Conservation (phyloP, 2,888 invertebrate genomes). For the Yponomeuta plumbellus region DNA sequence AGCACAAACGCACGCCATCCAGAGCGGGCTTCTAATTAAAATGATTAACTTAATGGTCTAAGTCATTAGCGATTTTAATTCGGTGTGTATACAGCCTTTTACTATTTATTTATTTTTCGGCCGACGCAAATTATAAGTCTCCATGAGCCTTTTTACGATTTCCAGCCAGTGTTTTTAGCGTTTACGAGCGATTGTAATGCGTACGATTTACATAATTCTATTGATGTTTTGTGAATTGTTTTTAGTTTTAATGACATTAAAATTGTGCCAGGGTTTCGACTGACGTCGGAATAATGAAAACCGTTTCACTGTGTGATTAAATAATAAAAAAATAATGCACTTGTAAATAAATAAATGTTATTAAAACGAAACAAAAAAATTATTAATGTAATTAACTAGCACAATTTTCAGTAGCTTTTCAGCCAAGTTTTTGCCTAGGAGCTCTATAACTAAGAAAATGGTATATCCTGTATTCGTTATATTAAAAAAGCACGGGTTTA, state of each 20-base stretch:
- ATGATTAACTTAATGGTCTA: constrained; percentile 76
- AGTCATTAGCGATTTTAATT: constrained; percentile 77
- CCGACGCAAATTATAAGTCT: constrained; percentile 53
- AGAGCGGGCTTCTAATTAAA: constrained; percentile 72
- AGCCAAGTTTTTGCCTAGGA: too few relatives aligned
- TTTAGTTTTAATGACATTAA: constrained; percentile 8
- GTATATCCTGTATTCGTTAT: too few relatives aligned
- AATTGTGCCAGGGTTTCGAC: not conserved
- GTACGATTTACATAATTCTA: constrained; percentile 39
- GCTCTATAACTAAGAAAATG: too few relatives aligned
- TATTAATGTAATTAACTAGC: too few relatives aligned
- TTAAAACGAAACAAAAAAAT: too few relatives aligned
- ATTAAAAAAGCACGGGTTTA: too few relatives aligned
- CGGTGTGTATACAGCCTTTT: constrained; percentile 33
- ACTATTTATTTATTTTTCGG: constrained; percentile 36
- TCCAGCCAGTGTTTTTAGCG: constrained; percentile 38
- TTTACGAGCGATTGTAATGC: constrained; percentile 47
- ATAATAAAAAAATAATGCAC: too few relatives aligned
- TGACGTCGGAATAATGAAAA: not conserved
- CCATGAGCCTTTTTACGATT: constrained; percentile 48
- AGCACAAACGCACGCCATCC: constrained; percentile 43
- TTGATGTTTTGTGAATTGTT: constrained; percentile 20
- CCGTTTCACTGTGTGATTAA: too few relatives aligned
- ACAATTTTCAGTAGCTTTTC: too few relatives aligned
- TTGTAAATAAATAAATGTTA: too few relatives aligned